Percentiles rank a stretch among this genome's conserved stretches.
Conservation (phyloP, 92 coral and sea anemone species). For the Parazoanthus darwini region DNA sequence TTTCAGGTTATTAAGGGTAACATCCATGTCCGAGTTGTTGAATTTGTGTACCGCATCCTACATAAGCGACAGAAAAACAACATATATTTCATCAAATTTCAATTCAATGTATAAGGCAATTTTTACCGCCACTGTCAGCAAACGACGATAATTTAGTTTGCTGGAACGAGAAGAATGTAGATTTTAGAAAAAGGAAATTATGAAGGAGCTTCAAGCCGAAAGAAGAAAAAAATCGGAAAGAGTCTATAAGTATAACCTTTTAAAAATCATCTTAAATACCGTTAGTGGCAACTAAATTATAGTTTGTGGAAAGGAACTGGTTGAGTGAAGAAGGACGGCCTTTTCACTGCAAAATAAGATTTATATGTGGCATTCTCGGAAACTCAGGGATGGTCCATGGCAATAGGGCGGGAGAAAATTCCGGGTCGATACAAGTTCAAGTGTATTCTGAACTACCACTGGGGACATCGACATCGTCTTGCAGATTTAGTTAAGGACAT, state of each 20-base stretch:
- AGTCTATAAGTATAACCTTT: not conserved
- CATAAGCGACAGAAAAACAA: not conserved
- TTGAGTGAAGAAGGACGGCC: not conserved
- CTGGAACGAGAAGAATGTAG: not conserved
- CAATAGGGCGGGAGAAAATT: no score
- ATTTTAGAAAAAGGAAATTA: no score
- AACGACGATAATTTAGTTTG: no score
- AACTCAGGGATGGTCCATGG: no score
- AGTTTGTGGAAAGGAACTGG: not conserved
- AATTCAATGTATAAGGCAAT: not conserved
- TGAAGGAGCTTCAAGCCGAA: not conserved
- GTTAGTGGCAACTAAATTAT: not conserved
- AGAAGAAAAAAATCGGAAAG: no score
- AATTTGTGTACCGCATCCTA: not conserved
- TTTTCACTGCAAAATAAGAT: no score
- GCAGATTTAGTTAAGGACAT: no score
- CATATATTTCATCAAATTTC: not conserved
- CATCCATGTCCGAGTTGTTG: not conserved
- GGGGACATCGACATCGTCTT: no score
- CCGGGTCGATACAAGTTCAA: no score
- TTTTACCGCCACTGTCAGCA: no score
- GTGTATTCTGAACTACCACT: no score
- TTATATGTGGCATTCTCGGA: no score
- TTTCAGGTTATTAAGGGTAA: not conserved
- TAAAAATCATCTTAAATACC: not conserved